These are phyloP conservation scores for Takifugu rubripes DNA, from an alignment of 2,797 vertebrate genomes.

Conservation along the genomic window DNA sequence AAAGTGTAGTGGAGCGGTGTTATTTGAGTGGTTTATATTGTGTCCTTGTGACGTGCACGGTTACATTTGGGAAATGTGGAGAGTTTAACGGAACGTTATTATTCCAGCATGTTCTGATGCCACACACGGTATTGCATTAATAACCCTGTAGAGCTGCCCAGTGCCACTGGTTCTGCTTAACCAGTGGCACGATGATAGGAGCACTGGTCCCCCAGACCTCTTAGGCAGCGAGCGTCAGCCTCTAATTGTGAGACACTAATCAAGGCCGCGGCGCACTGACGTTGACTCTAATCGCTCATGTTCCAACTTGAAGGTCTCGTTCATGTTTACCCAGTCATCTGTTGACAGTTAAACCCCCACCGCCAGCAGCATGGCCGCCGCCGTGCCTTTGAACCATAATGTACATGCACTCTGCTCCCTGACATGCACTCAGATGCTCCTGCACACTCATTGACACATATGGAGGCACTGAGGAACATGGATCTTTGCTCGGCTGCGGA, in stretches of 20 bases:
- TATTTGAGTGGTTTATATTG: too few species aligned
- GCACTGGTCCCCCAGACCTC: constrained; percentile 15
- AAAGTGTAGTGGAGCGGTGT: too few species aligned
- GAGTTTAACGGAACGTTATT: too few species aligned
- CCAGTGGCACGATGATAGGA: constrained; percentile 17
- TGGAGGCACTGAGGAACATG: neutral
- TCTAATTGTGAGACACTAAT: constrained; percentile 59
- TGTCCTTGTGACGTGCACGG: too few species aligned
- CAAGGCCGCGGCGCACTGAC: constrained; percentile 33
- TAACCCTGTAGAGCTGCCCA: too few species aligned
- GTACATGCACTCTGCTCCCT: constrained; percentile 3
- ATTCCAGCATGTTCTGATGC: too few species aligned
- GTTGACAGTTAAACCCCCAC: constrained; percentile 41
- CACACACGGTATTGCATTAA: too few species aligned
- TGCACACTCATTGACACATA: constrained; percentile 1
- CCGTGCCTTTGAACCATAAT: too few species aligned
- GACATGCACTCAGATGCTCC: constrained; percentile 1
- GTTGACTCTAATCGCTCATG: constrained; percentile 65
- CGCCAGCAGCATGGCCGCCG: too few species aligned
- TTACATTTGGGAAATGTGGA: too few species aligned
- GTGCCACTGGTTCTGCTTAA: constrained; percentile 1
- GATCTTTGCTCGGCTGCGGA: too few species aligned
- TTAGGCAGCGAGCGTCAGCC: constrained; percentile 39
- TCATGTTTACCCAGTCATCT: constrained; percentile 54
- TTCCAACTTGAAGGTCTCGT: constrained; percentile 45